Base-by-base conservation (phyloP, 2,797 vertebrate species). In the Kryptopterus vitreolus region DNA sequence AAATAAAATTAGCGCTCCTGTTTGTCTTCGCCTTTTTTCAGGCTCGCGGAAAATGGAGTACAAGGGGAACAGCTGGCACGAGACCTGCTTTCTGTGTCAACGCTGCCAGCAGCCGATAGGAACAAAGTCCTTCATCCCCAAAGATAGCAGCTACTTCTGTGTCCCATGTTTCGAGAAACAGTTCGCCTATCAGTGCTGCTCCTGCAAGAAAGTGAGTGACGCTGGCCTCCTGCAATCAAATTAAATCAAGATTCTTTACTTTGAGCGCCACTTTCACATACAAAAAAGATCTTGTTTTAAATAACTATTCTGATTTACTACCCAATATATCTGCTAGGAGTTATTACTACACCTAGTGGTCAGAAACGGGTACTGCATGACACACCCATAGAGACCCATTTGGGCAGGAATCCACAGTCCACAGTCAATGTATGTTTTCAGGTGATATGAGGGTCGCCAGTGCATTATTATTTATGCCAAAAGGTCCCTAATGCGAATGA, bases 31-130 rank as follows among this genome's bases (percentile, higher is more conserved):
- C 88, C 87, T 84, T 90, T 43, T 43, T 43, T 43, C 8, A 99
- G 98, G 97, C 87, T 97, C 97, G 72, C 96, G 97, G 82, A 99
- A 99, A 94, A 98, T 98, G 95, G 97, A 99, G 90, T 98, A 97
- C 91, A 96, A 97, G 88, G 97, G 96, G 83, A 96, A 95, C 86
- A 97, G 93, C 91, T 99, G 97, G 97, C 97, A 99, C 81, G 97
- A 99, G 93, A 96, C 96, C 72, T 99, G 98, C 87, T 98, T 99
- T 24, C 92, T 97, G 87, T 99, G 97, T 87, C 93, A 97, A 86
- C 93, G 95, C 75, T 99, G 98, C 87, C 94, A 79, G 83, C 95
- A 98, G 68, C 97, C 97, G 77, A 91, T 99, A 89, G 98, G 96
- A 93, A 97, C 94, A 75, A 96, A 97, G 88, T 96, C 96, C 86